Evolutionary conservation across 2,888 invertebrate genomes (phyloP).

Genomic region (Chydorus sphaericus): DNA sequence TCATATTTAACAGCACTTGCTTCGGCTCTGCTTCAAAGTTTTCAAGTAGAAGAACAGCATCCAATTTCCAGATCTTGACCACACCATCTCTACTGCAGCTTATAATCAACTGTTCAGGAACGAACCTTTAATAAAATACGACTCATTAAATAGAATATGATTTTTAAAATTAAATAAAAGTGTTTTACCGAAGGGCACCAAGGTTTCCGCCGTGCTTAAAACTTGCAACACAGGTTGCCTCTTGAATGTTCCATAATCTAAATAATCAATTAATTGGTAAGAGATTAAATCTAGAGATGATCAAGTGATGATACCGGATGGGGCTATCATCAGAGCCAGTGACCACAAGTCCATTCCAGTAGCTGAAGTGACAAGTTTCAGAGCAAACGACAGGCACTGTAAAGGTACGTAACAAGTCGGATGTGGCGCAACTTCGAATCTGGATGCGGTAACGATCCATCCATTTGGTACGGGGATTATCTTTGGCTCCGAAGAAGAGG

Average conservation of each 20-base stretch:
- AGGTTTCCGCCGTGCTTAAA: not conserved
- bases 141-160: not conserved
- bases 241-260: not conserved
- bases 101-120: not conserved
- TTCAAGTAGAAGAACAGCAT: not conserved
- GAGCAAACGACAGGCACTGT: not conserved
- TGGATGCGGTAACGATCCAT: not conserved
- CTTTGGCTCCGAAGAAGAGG: not conserved
- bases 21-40: too few species aligned
- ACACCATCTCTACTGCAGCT: not conserved
- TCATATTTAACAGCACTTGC: not conserved
- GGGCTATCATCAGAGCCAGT: not conserved
- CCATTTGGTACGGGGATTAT: not conserved
- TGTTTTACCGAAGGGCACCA: not conserved
- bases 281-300: too few species aligned
- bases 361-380: not conserved
- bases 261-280: not conserved
- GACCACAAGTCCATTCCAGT: not conserved
- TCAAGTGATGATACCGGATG: too few species aligned
- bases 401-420: not conserved
- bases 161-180: not conserved
- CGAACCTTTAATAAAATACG: not conserved
- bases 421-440: not conserved
- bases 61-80: not conserved
- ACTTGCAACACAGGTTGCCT: not conserved